These are phyloP conservation scores for Stegodyphus mimosarum DNA, from an alignment of 1,140 invertebrate species.

Conservation along the genomic window DNA sequence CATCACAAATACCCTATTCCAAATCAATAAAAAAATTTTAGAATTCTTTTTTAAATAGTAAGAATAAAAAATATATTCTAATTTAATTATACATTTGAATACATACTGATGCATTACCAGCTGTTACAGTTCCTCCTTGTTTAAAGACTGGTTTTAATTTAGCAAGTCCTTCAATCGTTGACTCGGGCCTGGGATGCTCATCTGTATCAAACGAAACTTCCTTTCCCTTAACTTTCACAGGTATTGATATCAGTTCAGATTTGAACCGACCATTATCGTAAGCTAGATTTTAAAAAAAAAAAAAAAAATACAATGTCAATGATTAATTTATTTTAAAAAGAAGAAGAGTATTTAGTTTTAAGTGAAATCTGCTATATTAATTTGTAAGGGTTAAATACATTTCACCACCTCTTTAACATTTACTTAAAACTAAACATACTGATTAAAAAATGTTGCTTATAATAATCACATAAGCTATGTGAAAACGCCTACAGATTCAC, in stretches of 20 bases:
- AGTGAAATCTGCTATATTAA: not conserved
- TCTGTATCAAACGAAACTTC: slow-evolving; percentile 84
- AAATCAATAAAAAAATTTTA: not conserved
- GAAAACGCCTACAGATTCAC: no score
- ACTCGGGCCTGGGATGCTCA: slow-evolving; percentile 93
- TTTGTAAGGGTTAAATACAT: not conserved
- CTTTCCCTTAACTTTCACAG: slow-evolving; percentile 85
- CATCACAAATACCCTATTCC: slow-evolving; percentile 91
- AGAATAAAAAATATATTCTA: no score
- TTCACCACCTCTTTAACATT: no score
- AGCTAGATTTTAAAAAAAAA: no score
- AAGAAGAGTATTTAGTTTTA: no score
- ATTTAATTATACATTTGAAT: not conserved
- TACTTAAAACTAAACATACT: not conserved
- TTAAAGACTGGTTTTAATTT: slow-evolving; percentile 92
- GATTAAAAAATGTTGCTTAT: no score
- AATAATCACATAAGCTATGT: no score
- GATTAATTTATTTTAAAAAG: not conserved
- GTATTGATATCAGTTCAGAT: slow-evolving; percentile 88
- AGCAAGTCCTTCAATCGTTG: slow-evolving; percentile 84
- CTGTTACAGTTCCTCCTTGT: slow-evolving; percentile 94
- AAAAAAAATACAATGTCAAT: not conserved
- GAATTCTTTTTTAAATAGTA: no score
- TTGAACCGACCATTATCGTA: slow-evolving; percentile 89
- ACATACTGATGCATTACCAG: slow-evolving; percentile 92